phyloP scores from a whole-genome alignment of 2,888 invertebrate genomes.

The Andrena fulva region DNA sequence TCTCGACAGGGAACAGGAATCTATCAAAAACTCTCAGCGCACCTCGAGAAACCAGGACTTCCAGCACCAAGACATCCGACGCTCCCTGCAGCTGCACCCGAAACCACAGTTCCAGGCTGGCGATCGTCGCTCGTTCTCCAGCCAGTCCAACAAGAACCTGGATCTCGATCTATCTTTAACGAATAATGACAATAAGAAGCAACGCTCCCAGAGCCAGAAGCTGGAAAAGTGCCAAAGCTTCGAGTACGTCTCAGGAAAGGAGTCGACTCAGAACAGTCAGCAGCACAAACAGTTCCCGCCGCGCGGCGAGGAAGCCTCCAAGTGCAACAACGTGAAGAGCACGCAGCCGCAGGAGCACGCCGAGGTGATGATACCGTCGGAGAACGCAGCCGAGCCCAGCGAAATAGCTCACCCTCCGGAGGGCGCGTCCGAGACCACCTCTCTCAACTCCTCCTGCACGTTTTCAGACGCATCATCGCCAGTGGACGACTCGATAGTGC shows the following conservation, averaged over 20 bases:
- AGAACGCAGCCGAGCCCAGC: slow-evolving; percentile 81
- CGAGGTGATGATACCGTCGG: slow-evolving; percentile 80
- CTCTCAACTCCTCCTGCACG: slow-evolving; percentile 76
- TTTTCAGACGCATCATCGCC: slow-evolving; percentile 79
- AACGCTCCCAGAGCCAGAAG: slow-evolving; percentile 57
- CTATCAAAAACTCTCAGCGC: slow-evolving; percentile 65
- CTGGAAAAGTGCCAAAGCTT: slow-evolving; percentile 72
- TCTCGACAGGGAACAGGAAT: slow-evolving; percentile 62
- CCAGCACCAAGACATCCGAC: slow-evolving; percentile 60
- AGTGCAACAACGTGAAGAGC: slow-evolving; percentile 70
- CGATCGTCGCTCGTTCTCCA: slow-evolving; percentile 69
- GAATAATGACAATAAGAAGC: slow-evolving; percentile 58
- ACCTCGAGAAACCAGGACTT: slow-evolving; percentile 44
- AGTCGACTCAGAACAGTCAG: slow-evolving; percentile 62
- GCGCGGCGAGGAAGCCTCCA: slow-evolving; percentile 67
- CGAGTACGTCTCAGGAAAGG: slow-evolving; percentile 73
- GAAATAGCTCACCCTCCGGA: slow-evolving; percentile 82
- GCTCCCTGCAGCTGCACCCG: slow-evolving; percentile 59
- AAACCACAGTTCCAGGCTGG: slow-evolving; percentile 57
- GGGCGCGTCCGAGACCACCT: slow-evolving; percentile 78
- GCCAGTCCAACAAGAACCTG: slow-evolving; percentile 51
- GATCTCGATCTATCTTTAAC: slow-evolving; percentile 40
- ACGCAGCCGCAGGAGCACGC: slow-evolving; percentile 69
- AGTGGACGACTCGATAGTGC: slow-evolving; percentile 77
- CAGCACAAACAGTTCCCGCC: slow-evolving; percentile 74